Base-by-base conservation (phyloP, 1,140 invertebrate species). In the Dinoponera quadriceps region DNA sequence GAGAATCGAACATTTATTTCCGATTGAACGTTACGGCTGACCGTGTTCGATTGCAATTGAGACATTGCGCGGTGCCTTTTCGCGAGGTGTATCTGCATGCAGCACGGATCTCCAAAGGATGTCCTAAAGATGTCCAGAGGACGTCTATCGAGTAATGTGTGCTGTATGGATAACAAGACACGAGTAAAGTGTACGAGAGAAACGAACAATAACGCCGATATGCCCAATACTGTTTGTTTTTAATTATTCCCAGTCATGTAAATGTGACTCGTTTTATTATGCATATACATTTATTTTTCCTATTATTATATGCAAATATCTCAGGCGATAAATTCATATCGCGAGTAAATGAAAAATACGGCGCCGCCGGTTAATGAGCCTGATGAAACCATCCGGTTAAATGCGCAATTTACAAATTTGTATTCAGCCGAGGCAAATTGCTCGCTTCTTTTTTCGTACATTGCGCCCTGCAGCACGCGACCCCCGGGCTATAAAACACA, bases 331-430 rank as follows among this genome's bases (percentile, higher is more conserved):
- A 20, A 25, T 29, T 22, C 38, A 63, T 55, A 20, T 25, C 13
- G 14, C 5, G 22, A 25, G 29, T 16, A 55, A 5, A 51, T 51
- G n/a, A 65, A 72, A 55, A 78, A 55, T 57, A 78, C n/a, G 20
- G 16, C 22, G 18, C 7, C 38, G 7, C 16, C 14, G 29, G 11
- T 3, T 77, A 33, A 75, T 65, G n/a, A 54, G 5, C 18, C 29
- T 38, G 11, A 7, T 25, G 11, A n/a, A 68, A 14, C 16, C n/a
- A 38, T 7, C 14, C 27, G 27, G 18, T 9, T 4, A 49, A 55
- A 20, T 68, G 1, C 49, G 18, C 11, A 68, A 25, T 68, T 78
- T 68, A 55, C 11, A 18, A 20, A n/a, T 78, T 78, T 38, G 25
- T 78, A 57, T 57, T 27, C 16, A 33, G 33, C 16, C 22, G 11